phyloP scores from a whole-genome alignment of 1,140 invertebrate genomes.

The Heliconius congener region DNA sequence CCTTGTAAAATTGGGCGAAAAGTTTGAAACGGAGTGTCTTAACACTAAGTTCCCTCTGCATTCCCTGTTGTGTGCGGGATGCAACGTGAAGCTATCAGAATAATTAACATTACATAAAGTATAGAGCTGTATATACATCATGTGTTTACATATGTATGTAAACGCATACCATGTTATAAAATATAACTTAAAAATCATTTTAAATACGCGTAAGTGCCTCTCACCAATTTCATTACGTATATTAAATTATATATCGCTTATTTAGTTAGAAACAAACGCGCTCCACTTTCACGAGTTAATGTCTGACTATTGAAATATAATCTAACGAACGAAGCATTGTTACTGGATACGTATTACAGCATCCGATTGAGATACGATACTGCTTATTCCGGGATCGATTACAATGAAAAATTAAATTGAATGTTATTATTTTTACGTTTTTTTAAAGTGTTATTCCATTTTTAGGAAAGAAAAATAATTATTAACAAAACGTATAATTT shows the following conservation, averaged over 20 bases:
- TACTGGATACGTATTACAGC: conserved; percentile 36
- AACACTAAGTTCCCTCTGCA: no score
- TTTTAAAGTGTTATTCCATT: no score
- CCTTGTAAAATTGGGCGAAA: no score
- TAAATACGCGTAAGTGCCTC: background rate
- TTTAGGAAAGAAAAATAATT: no score
- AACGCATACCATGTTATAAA: background rate
- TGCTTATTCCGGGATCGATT: conserved; percentile 21
- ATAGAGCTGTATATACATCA: no score
- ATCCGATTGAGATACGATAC: conserved; percentile 22
- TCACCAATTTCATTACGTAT: conserved; percentile 17
- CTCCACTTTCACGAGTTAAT: conserved; percentile 35
- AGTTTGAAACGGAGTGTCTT: no score
- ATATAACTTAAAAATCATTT: background rate
- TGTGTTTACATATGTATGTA: background rate
- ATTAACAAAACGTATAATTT: no score
- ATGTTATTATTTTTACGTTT: no score
- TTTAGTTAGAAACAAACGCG: conserved; percentile 25
- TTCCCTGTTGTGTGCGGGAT: no score
- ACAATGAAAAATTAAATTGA: background rate
- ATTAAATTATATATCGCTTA: conserved; percentile 21
- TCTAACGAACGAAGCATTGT: conserved; percentile 21
- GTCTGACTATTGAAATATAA: conserved; percentile 37
- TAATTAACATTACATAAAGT: background rate
- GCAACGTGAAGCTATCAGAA: background rate